Evolutionary conservation across 2,113 vertebrate species (phyloP).

Genomic region (Bothrops jararaca): DNA sequence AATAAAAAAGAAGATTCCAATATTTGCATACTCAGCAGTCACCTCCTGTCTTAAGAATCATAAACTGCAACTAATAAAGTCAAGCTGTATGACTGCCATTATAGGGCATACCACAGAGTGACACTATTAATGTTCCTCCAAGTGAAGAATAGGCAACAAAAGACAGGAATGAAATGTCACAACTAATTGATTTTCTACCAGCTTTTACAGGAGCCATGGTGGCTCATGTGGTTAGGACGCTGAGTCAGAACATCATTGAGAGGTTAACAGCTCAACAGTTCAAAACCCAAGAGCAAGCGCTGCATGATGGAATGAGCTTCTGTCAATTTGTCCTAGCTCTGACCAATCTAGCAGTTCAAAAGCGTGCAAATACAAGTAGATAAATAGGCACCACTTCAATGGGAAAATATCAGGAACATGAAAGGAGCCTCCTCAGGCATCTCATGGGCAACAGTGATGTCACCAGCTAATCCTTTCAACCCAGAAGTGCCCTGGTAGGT

Average conservation of each 20-base stretch:
- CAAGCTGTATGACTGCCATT: background rate
- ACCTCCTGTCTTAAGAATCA: background rate
- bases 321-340: background rate
- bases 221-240: background rate
- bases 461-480: no score
- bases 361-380: no score
- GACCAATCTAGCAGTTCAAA: no score
- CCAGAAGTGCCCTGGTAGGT: no score
- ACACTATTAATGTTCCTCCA: background rate
- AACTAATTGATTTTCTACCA: background rate
- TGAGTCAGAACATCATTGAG: background rate
- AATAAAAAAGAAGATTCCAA: background rate
- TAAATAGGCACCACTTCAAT: no score
- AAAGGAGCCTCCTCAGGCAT: no score
- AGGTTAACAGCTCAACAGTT: background rate
- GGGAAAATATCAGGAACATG: no score
- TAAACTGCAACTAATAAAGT: background rate
- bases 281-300: background rate
- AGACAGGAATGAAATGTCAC: background rate
- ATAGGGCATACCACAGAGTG: background rate
- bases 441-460: no score
- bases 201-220: slow-evolving; percentile 26
- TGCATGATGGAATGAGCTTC: background rate
- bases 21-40: background rate
- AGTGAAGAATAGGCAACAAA: background rate